These are phyloP conservation scores for Cheumatopsyche charites DNA, from an alignment of 1,140 invertebrate species.

Conservation along the genomic window DNA sequence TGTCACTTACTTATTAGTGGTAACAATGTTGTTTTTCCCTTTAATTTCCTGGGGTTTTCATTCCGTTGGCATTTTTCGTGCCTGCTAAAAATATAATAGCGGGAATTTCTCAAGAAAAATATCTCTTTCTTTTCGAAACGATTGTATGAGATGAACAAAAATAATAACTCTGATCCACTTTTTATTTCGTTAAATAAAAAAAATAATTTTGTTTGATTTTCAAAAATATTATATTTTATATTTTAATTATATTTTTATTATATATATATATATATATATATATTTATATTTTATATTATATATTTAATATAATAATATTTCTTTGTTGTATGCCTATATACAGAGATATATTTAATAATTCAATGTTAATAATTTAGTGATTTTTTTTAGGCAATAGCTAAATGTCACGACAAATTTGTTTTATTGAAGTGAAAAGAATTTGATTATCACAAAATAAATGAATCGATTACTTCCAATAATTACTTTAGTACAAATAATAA, in stretches of 20 bases:
- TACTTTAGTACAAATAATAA: too few species aligned
- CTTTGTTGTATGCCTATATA: too few species aligned
- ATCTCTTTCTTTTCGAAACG: not conserved
- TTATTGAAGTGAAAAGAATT: too few species aligned
- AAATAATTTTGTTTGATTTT: slow-evolving; percentile 4
- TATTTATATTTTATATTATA: not conserved
- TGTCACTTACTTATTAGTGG: not conserved
- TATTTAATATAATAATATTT: too few species aligned
- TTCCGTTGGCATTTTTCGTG: not conserved
- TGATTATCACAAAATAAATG: too few species aligned
- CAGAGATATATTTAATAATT: too few species aligned
- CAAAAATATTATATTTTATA: not conserved
- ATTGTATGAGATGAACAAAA: not conserved
- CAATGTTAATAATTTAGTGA: too few species aligned
- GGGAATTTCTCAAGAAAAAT: not conserved
- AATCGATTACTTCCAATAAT: too few species aligned
- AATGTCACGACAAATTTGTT: too few species aligned
- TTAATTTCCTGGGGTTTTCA: slow-evolving; percentile 2
- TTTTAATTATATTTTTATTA: not conserved
- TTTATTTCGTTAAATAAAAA: not conserved
- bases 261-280: not conserved
- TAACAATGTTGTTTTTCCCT: not conserved
- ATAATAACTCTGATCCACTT: too few species aligned
- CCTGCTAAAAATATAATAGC: not conserved
- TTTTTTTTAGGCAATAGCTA: too few species aligned